Conservation (phyloP, 1,140 invertebrate genomes). For the Stegodyphus mimosarum region DNA sequence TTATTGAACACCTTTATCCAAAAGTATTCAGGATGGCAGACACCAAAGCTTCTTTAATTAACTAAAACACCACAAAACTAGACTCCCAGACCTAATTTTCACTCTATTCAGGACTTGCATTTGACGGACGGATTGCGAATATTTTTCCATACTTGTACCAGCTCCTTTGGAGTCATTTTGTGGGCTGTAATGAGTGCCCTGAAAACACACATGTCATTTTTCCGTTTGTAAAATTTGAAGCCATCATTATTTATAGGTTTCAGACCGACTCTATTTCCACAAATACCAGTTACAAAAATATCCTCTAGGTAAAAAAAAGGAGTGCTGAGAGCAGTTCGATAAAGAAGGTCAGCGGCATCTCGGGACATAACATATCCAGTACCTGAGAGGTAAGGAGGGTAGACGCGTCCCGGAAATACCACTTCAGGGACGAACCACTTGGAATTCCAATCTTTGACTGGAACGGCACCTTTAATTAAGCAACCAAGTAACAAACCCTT, state of each 20-base stretch:
- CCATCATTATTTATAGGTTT: slow-evolving; percentile 59
- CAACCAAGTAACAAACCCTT: slow-evolving; percentile 76
- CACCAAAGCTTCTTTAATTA: no score
- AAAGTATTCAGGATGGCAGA: no score
- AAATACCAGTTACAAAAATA: slow-evolving; percentile 69
- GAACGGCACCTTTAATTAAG: slow-evolving; percentile 79
- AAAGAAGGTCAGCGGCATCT: slow-evolving; percentile 65
- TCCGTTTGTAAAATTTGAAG: slow-evolving; percentile 62
- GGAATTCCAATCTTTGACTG: slow-evolving; percentile 77
- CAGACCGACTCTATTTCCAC: slow-evolving; percentile 49
- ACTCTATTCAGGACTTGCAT: slow-evolving; percentile 47
- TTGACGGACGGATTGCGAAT: slow-evolving; percentile 56
- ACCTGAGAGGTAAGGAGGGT: slow-evolving; percentile 87
- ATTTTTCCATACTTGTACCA: slow-evolving; percentile 44
- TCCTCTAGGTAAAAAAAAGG: slow-evolving; percentile 68
- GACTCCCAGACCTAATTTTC: no score
- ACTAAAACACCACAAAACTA: no score
- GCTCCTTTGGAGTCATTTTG: slow-evolving; percentile 58
- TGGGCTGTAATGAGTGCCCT: slow-evolving; percentile 61
- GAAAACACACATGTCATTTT: slow-evolving; percentile 60
- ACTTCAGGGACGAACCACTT: slow-evolving; percentile 84
- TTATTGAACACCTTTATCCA: no score
- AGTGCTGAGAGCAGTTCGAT: slow-evolving; percentile 67
- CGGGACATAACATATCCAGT: slow-evolving; percentile 85
- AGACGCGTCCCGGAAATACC: slow-evolving; percentile 78